A percentile compares a stretch with the other conserved stretches of the same genome.
phyloP scores from a whole-genome alignment of 2,888 invertebrate genomes.

The Tenthredo notha region DNA sequence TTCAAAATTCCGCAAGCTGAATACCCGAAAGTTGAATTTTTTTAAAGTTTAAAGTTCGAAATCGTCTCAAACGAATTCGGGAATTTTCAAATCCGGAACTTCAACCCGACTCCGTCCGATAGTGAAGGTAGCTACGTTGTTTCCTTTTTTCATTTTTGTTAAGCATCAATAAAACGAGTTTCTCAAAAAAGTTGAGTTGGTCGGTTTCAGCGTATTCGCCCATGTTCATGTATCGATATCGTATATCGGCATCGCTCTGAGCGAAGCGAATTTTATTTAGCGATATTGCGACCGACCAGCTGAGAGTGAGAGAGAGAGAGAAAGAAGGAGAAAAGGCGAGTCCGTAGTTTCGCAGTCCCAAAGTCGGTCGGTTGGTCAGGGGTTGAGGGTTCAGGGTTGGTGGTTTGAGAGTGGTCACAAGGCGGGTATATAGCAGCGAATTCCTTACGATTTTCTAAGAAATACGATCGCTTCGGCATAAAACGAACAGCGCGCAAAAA shows the following conservation, averaged over 20 bases:
- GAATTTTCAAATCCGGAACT: too few species aligned
- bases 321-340: background rate
- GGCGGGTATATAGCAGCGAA: background rate
- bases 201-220: background rate
- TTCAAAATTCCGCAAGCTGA: too few species aligned
- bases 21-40: too few species aligned
- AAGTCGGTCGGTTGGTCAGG: slow-evolving; percentile 11
- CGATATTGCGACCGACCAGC: slow-evolving; percentile 31
- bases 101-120: too few species aligned
- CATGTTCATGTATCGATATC: background rate
- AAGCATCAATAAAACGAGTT: too few species aligned
- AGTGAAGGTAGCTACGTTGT: too few species aligned
- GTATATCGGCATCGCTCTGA: background rate
- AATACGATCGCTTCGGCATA: slow-evolving; percentile 27
- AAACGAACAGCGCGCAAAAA: slow-evolving; percentile 31
- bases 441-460: slow-evolving; percentile 37
- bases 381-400: background rate
- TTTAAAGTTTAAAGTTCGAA: too few species aligned
- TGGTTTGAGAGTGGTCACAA: slow-evolving; percentile 24
- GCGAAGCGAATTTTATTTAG: slow-evolving; percentile 20
- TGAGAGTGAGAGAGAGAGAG: background rate
- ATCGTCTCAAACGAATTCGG: too few species aligned
- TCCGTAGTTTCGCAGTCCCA: slow-evolving; percentile 26
- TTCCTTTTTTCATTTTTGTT: too few species aligned
- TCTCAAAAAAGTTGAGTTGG: background rate